These are phyloP conservation scores for Rhogogaster chlorosoma DNA, from an alignment of 2,888 invertebrate genomes.

Conservation along the genomic window DNA sequence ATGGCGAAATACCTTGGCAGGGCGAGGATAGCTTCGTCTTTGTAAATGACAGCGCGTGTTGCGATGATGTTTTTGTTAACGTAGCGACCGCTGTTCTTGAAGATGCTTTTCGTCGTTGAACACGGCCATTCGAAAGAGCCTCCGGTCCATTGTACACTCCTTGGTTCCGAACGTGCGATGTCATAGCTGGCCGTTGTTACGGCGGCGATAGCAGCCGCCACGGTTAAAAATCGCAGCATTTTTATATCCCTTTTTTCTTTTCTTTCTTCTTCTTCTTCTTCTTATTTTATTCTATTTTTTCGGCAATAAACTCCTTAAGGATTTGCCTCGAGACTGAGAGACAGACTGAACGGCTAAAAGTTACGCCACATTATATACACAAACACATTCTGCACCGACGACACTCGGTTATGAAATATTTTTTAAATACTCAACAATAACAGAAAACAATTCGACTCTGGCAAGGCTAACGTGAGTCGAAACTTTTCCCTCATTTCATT, in stretches of 20 bases:
- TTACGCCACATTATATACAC: constrained; percentile 59
- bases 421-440: constrained; percentile 32
- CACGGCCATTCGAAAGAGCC: constrained; percentile 81
- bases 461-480: neutral
- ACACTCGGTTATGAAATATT: constrained; percentile 44
- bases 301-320: neutral
- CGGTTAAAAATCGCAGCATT: constrained; percentile 57
- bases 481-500: neutral
- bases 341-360: constrained; percentile 54
- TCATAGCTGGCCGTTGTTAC: constrained; percentile 62
- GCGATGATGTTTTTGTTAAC: constrained; percentile 82
- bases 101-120: constrained; percentile 81
- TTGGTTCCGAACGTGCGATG: constrained; percentile 66
- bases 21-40: constrained; percentile 81
- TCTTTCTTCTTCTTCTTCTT: constrained; percentile 38
- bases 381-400: constrained; percentile 38
- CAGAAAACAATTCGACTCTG: constrained; percentile 27
- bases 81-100: constrained; percentile 81
- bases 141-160: constrained; percentile 75
- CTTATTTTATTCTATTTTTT: constrained; percentile 22
- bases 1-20: constrained; percentile 77
- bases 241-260: constrained; percentile 49
- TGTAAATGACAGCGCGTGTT: constrained; percentile 82
- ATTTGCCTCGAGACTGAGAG: constrained; percentile 42
- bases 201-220: constrained; percentile 56